A percentile compares a stretch with the other conserved stretches of the same genome.
Conservation (phyloP, 2,888 invertebrate species). For the Tupiocoris notatus region DNA sequence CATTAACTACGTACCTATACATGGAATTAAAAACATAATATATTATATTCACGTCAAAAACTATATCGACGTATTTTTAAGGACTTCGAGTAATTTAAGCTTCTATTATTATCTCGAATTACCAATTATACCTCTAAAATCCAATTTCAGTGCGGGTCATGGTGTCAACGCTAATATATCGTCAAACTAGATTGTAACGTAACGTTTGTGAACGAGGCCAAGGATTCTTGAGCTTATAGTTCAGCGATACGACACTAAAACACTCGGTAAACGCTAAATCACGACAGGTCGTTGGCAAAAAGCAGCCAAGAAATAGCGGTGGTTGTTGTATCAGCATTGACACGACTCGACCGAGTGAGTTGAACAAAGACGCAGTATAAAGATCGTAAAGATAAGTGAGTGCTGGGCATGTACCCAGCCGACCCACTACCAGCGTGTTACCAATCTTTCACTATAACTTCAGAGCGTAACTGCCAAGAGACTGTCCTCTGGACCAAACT, state of each 20-base stretch:
- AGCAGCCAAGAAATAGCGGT: constrained; percentile 11
- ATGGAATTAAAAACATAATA: too few relatives aligned
- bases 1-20: too few relatives aligned
- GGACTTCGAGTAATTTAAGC: too few relatives aligned
- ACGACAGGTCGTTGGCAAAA: neutral
- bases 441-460: neutral
- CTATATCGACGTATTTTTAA: too few relatives aligned
- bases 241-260: neutral
- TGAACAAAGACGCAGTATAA: constrained; percentile 32
- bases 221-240: neutral
- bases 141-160: too few relatives aligned
- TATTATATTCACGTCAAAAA: too few relatives aligned
- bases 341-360: constrained; percentile 22
- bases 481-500: neutral
- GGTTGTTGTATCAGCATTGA: constrained; percentile 25
- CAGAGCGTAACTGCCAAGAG: neutral
- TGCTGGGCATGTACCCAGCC: constrained; percentile 14
- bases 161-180: too few relatives aligned
- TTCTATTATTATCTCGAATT: too few relatives aligned
- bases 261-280: constrained; percentile 1
- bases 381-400: constrained; percentile 36
- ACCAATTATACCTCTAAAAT: too few relatives aligned
- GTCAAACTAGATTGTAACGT: too few relatives aligned
- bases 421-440: neutral
- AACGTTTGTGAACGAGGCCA: neutral